phyloP scores from a whole-genome alignment of 1,140 invertebrate genomes.

The Nomia melanderi region DNA sequence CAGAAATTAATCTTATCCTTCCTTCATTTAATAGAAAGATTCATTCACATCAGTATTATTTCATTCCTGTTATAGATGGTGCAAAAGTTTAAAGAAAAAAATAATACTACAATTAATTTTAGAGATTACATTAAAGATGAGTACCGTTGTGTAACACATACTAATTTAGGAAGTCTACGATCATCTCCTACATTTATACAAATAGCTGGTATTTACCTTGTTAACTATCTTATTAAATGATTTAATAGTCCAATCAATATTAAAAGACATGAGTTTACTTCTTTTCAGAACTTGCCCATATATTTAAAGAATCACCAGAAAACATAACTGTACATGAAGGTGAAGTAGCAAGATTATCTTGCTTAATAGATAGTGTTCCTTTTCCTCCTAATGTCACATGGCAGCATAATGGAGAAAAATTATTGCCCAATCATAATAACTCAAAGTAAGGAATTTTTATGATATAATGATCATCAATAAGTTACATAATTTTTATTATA shows the following conservation, averaged over 20 bases:
- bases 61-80: conserved; percentile 53
- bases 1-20: too few relatives aligned
- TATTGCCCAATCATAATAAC: conserved; percentile 74
- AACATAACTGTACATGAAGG: conserved; percentile 79
- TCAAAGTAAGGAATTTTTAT: conserved; percentile 70
- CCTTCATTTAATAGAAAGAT: conserved; percentile 64
- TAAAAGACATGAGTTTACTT: conserved; percentile 18
- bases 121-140: conserved; percentile 68
- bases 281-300: conserved; percentile 79
- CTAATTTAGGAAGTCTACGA: conserved; percentile 70
- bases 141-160: conserved; percentile 75
- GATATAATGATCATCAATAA: background rate
- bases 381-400: conserved; percentile 80
- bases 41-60: background rate
- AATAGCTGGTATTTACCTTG: conserved; percentile 70
- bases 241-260: background rate
- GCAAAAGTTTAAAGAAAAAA: conserved; percentile 72
- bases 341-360: conserved; percentile 80
- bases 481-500: conserved; percentile 52
- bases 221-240: background rate
- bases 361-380: conserved; percentile 82
- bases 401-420: conserved; percentile 79
- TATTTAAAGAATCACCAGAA: conserved; percentile 79
- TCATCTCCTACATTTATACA: conserved; percentile 74
- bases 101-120: conserved; percentile 55